A percentile compares a stretch with the other conserved stretches of the same genome.
Conservation (phyloP, 2,113 vertebrate genomes). For the Chlamydotis undulata region DNA sequence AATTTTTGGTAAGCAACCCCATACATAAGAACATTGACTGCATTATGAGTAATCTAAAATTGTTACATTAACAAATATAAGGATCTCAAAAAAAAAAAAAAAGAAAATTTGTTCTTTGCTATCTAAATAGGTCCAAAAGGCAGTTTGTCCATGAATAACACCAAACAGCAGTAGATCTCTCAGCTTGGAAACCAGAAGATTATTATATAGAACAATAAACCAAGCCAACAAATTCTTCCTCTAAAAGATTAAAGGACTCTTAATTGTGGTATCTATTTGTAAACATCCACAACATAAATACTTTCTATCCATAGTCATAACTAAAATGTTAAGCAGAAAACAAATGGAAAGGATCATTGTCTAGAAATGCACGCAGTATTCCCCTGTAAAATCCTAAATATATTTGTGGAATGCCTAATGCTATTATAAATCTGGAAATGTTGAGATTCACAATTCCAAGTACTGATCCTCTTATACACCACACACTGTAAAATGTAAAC, state of each 20-base stretch:
- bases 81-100: not conserved
- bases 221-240: not conserved
- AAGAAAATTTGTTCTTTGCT: not conserved
- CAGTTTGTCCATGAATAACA: not conserved
- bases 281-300: not conserved
- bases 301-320: not conserved
- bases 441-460: not conserved
- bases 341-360: not conserved
- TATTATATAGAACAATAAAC: not conserved
- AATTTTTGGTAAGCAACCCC: not conserved
- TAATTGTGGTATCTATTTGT: not conserved
- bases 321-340: not conserved
- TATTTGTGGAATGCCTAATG: not conserved
- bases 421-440: not conserved
- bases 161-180: not conserved
- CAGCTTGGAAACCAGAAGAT: not conserved
- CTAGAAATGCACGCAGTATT: not conserved
- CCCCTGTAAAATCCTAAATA: not conserved
- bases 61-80: not conserved
- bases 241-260: not conserved
- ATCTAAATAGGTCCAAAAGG: not conserved
- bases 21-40: not conserved
- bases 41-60: not conserved
- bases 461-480: not conserved
- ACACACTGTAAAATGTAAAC: not conserved